phyloP scores from a whole-genome alignment of 2,797 vertebrate species.

The Corythornis leucogaster region DNA sequence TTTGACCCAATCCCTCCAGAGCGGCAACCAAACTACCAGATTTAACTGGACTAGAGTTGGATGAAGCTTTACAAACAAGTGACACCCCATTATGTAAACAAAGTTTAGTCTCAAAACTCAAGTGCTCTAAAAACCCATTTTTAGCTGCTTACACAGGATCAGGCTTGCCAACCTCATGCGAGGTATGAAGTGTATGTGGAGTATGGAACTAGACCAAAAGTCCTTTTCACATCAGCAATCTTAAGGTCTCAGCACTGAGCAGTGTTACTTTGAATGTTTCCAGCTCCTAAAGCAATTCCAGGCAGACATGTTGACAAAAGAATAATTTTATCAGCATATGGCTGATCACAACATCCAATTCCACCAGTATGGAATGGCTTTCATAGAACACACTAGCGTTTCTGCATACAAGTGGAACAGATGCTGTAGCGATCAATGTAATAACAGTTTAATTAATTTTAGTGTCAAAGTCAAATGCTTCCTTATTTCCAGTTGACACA shows the following conservation, averaged over 20 bases:
- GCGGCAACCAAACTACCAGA: neutral
- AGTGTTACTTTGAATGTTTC: conserved; percentile 45
- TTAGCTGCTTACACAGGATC: neutral
- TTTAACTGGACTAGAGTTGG: neutral
- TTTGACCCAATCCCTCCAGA: neutral
- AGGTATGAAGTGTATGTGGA: neutral
- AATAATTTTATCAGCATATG: conserved; percentile 67
- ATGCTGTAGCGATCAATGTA: conserved; percentile 52
- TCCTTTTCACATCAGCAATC: conserved; percentile 15
- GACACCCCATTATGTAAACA: neutral
- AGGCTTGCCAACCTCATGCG: neutral
- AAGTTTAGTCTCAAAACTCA: neutral
- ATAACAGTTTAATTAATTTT: conserved; percentile 65
- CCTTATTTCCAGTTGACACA: conserved; percentile 4
- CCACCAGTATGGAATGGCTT: conserved; percentile 12
- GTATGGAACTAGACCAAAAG: neutral
- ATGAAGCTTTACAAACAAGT: neutral
- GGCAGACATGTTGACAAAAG: conserved; percentile 55
- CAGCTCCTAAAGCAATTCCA: conserved; percentile 63
- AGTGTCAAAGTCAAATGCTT: conserved; percentile 50
- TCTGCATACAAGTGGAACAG: conserved; percentile 46
- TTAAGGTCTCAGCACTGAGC: conserved; percentile 11
- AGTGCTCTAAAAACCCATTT: neutral
- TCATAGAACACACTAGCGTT: neutral
- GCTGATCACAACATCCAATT: conserved; percentile 58